Conservation (phyloP, 1,140 invertebrate genomes). For the Heliconius hewitsoni region DNA sequence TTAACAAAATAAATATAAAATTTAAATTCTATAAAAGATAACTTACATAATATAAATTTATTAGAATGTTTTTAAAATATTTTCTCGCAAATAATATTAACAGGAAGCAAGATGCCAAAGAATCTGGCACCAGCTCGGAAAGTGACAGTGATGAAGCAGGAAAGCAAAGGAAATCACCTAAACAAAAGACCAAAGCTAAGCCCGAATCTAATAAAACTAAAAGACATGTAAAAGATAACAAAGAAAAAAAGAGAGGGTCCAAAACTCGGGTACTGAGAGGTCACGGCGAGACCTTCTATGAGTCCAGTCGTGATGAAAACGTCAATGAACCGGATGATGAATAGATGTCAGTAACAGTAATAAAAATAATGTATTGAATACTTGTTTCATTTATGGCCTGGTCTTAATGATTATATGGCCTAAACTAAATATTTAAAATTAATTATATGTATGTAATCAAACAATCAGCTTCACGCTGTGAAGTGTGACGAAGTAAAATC, state of each 20-base stretch:
- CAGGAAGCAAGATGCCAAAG: constrained; percentile 28
- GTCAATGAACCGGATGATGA: constrained; percentile 62
- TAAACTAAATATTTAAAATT: too few species aligned
- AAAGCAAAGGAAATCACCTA: constrained; percentile 37
- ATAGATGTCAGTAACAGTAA: constrained; percentile 17
- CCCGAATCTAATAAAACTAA: constrained; percentile 23
- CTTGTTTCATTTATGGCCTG: neutral
- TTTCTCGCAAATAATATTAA: neutral
- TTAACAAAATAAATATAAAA: too few species aligned
- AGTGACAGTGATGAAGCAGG: constrained; percentile 35
- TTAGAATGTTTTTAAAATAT: neutral
- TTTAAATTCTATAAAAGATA: too few species aligned
- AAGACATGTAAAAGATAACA: constrained; percentile 29
- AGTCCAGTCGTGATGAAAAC: constrained; percentile 66
- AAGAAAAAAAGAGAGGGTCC: constrained; percentile 24
- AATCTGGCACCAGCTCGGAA: constrained; percentile 3
- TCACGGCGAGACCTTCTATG: constrained; percentile 52
- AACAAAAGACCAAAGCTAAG: constrained; percentile 37
- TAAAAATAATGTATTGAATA: neutral
- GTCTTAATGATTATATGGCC: neutral
- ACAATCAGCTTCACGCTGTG: too few species aligned
- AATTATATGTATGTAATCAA: too few species aligned
- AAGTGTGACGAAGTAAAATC: too few species aligned
- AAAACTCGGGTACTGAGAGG: constrained; percentile 27
- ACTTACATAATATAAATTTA: too few species aligned